phyloP scores from a whole-genome alignment of 2,888 invertebrate genomes.

The Ochlodes sylvanus region DNA sequence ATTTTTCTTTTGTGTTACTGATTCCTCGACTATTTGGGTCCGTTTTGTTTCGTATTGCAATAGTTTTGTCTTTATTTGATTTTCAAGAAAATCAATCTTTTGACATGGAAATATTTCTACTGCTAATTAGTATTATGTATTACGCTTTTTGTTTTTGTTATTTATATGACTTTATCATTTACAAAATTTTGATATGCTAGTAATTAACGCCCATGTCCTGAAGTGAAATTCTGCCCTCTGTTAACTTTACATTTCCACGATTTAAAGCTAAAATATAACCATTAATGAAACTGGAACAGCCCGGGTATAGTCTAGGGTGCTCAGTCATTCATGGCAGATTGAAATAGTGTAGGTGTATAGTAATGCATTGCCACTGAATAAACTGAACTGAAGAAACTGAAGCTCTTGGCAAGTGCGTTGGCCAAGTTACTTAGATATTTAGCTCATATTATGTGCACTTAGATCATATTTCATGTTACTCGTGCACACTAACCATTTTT shows the following conservation, averaged over 20 bases:
- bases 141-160: no score
- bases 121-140: no score
- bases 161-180: no score
- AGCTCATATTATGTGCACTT: background rate
- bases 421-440: background rate
- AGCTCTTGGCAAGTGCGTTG: background rate
- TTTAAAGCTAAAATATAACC: background rate
- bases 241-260: background rate
- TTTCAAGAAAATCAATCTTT: no score
- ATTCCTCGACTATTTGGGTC: background rate
- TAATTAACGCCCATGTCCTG: no score
- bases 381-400: no score
- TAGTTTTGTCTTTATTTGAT: background rate
- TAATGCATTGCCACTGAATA: background rate
- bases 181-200: no score
- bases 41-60: conserved; percentile 1
- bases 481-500: no score
- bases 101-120: no score
- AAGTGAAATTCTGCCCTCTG: background rate
- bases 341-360: background rate
- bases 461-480: no score
- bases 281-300: background rate
- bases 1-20: conserved; percentile 29
- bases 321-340: conserved; percentile 12
- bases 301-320: background rate